phyloP scores from a whole-genome alignment of 2,113 vertebrate genomes.

The Hippolais icterina region DNA sequence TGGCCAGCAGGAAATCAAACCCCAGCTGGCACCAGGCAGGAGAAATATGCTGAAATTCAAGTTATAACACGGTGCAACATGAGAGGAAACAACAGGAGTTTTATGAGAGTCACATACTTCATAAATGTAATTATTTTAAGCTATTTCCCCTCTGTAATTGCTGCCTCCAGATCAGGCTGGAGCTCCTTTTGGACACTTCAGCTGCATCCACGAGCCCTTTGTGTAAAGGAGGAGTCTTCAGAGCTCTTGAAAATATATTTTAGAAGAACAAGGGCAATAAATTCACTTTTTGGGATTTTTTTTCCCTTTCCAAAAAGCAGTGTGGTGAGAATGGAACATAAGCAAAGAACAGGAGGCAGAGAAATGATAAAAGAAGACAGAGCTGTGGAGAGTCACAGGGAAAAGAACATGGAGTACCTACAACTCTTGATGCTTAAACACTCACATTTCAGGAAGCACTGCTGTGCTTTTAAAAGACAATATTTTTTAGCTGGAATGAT shows the following conservation, averaged over 20 bases:
- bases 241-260: neutral
- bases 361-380: neutral
- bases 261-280: neutral
- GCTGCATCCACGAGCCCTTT: neutral
- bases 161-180: neutral
- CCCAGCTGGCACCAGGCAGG: neutral
- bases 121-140: neutral
- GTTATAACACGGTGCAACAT: neutral
- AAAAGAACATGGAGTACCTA: neutral
- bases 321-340: neutral
- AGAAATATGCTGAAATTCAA: neutral
- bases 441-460: neutral
- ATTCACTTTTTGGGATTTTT: neutral
- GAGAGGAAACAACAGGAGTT: neutral
- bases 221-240: neutral
- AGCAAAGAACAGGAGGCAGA: neutral
- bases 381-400: neutral
- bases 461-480: neutral
- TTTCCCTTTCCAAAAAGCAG: neutral
- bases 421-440: neutral
- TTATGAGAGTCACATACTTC: neutral
- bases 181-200: neutral
- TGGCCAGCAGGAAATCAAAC: neutral
- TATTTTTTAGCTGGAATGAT: neutral
- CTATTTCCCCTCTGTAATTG: neutral